phyloP scores from a whole-genome alignment of 1,140 invertebrate species.

The Magallana angulata region DNA sequence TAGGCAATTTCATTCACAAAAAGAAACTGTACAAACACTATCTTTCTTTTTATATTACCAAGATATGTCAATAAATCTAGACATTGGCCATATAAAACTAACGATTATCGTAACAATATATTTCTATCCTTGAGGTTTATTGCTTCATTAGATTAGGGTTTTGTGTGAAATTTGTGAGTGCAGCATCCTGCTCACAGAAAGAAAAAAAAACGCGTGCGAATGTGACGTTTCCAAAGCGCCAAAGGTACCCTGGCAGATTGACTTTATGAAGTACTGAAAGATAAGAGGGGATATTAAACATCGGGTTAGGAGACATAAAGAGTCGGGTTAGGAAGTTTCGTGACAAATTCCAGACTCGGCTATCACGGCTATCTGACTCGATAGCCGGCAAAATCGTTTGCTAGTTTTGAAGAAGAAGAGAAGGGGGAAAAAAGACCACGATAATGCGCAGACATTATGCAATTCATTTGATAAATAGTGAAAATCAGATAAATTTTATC shows the following conservation, averaged over 20 bases:
- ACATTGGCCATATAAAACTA: background rate
- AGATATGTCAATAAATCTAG: background rate
- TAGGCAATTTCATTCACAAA: background rate
- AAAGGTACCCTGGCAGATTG: background rate
- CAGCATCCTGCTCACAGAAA: background rate
- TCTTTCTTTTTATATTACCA: background rate
- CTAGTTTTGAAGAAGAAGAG: background rate
- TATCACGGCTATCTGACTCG: background rate
- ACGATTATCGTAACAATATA: background rate
- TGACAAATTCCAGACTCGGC: conserved; percentile 15
- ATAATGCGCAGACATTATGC: conserved; percentile 16
- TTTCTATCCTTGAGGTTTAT: background rate
- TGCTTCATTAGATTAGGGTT: background rate
- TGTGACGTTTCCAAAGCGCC: background rate
- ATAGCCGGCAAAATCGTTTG: background rate
- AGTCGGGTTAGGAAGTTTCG: background rate
- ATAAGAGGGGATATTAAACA: background rate
- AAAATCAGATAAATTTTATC: background rate
- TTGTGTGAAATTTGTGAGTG: background rate
- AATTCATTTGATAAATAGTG: conserved; percentile 26
- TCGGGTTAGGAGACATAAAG: conserved; percentile 21
- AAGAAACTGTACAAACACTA: background rate
- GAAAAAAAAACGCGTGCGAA: background rate
- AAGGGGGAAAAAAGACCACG: background rate
- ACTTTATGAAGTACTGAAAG: conserved; percentile 1